Base-by-base conservation (phyloP, 2,797 vertebrate species). In the Borostomias antarcticus region DNA sequence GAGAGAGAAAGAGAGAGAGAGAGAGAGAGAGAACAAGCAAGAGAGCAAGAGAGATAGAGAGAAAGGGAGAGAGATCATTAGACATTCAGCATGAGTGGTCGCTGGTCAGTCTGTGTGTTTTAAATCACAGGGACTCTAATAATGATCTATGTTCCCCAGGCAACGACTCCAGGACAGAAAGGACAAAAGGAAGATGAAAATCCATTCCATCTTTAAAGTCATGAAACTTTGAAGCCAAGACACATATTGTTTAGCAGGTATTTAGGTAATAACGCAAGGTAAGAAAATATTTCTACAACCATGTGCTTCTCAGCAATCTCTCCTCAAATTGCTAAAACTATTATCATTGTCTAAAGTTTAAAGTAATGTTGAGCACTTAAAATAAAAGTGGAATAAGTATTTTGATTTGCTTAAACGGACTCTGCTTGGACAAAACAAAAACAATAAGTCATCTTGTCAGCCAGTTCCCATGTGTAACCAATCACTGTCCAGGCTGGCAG, bases 381-480 rank as follows among this genome's bases (percentile, higher is more conserved):
- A n/a, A n/a, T n/a, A n/a, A n/a, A n/a, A n/a, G n/a, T n/a, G n/a
- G n/a, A n/a, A n/a, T n/a, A n/a, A n/a, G n/a, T n/a, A n/a, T n/a
- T n/a, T n/a, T n/a, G n/a, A n/a, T n/a, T n/a, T n/a, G n/a, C n/a
- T n/a, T n/a, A n/a, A n/a, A n/a, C n/a, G n/a, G n/a, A n/a, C n/a
- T n/a, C n/a, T 54, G 26, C 52, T 54, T 25, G 29, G 52, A 87
- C 70, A 77, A 87, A 86, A 85, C 77, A 88, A 83, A 82, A 56
- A 37, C 68, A 69, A 47, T 4, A 2, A 4, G 11, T 47, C 4
- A 17, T 11, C 37, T 62, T 85, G 81, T 88, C 86, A 82, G 76
- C 85, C 81, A 78, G 77, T 69, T 83, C 60, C 74, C 37, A 54
- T 70, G 81, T 80, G 77, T 80, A 85, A 86, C 84, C 83, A 87